A percentile compares a stretch with the other conserved stretches of the same genome.
These are phyloP conservation scores for Ophion costatus DNA, from an alignment of 2,888 invertebrate genomes.

Conservation along the genomic window DNA sequence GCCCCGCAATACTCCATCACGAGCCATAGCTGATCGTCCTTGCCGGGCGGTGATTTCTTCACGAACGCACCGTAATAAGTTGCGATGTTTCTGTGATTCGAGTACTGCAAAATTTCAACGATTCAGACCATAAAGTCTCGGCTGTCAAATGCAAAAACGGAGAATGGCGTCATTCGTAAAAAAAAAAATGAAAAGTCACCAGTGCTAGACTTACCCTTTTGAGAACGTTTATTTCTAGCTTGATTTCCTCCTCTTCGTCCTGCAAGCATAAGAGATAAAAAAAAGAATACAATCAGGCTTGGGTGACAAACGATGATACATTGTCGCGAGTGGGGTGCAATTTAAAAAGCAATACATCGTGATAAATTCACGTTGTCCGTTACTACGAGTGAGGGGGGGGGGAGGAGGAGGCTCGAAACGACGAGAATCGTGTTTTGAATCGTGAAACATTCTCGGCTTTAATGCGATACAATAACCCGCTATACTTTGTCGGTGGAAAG, in stretches of 20 bases:
- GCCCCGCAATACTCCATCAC: constrained; percentile 99
- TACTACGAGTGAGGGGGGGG: neutral
- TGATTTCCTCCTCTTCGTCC: constrained; percentile 99
- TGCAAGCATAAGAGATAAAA: constrained; percentile 77
- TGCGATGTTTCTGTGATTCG: constrained; percentile 99
- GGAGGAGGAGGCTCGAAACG: neutral
- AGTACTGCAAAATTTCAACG: constrained; percentile 88
- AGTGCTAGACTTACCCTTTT: constrained; percentile 89
- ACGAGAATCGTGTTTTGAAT: constrained; percentile 2
- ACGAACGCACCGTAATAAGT: constrained; percentile 99
- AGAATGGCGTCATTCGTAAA: no score
- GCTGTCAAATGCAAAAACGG: neutral
- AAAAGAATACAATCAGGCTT: constrained; percentile 23
- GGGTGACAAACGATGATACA: neutral
- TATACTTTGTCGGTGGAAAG: neutral
- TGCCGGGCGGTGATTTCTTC: constrained; percentile 98
- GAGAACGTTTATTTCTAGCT: constrained; percentile 99
- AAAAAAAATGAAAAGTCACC: neutral
- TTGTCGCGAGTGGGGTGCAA: neutral
- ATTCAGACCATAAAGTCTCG: neutral
- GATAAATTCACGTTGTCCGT: constrained; percentile 17
- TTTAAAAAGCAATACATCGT: constrained; percentile 24
- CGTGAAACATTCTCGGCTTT: neutral
- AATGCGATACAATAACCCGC: constrained; percentile 34
- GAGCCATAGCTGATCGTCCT: constrained; percentile 99